phyloP scores from a whole-genome alignment of 2,888 invertebrate genomes.

The Seladonia tumulorum region DNA sequence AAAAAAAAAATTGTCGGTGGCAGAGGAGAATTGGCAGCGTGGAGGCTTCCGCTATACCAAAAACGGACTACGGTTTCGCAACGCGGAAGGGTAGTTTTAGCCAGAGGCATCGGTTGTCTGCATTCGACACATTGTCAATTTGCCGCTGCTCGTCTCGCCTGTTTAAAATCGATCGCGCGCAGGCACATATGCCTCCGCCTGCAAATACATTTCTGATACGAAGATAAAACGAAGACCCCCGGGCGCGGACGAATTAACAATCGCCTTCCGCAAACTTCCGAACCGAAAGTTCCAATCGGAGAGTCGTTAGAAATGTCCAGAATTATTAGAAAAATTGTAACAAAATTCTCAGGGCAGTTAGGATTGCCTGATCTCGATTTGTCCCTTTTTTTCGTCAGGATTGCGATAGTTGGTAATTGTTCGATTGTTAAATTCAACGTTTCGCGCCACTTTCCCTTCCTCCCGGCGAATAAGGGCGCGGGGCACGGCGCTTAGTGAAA shows the following conservation, averaged over 20 bases:
- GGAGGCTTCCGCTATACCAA: slow-evolving; percentile 22
- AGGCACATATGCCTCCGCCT: slow-evolving; percentile 64
- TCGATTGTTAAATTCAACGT: neutral
- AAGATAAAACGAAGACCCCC: neutral
- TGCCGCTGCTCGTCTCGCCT: slow-evolving; percentile 75
- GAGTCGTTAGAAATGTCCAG: neutral
- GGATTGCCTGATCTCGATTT: neutral
- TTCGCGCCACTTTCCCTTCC: slow-evolving; percentile 20
- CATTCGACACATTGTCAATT: slow-evolving; percentile 83
- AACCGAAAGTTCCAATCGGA: neutral
- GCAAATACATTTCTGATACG: slow-evolving; percentile 59
- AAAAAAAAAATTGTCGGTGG: neutral
- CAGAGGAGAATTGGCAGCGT: neutral
- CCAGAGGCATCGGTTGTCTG: slow-evolving; percentile 78
- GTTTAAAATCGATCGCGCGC: slow-evolving; percentile 82
- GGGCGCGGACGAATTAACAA: neutral
- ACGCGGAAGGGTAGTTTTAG: slow-evolving; percentile 75
- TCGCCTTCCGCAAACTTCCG: neutral
- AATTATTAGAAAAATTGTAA: neutral
- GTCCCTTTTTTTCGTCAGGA: neutral
- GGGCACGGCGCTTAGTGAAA: slow-evolving; percentile 31
- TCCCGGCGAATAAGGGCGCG: neutral
- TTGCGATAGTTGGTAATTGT: neutral
- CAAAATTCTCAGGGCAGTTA: neutral
- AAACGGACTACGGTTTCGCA: slow-evolving; percentile 60